phyloP scores from a whole-genome alignment of 2,888 invertebrate genomes.

The Caenorhabditis sp. region DNA sequence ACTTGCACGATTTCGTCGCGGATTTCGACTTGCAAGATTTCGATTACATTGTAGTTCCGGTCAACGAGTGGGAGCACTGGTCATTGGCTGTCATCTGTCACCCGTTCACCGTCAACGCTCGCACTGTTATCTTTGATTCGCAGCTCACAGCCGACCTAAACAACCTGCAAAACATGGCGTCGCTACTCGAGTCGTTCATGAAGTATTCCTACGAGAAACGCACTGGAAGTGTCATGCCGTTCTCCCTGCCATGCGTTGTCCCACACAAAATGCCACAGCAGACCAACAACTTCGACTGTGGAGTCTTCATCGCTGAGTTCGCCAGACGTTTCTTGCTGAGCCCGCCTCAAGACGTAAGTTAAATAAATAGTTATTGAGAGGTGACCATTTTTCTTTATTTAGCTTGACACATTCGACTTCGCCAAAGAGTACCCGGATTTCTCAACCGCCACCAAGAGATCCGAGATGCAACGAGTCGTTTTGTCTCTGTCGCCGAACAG shows the following conservation, averaged over 20 bases:
- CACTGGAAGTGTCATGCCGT: conserved; percentile 48
- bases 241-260: conserved; percentile 44
- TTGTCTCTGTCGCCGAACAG: conserved; percentile 72
- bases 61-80: conserved; percentile 81
- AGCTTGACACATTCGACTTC: conserved; percentile 76
- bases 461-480: conserved; percentile 75
- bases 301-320: conserved; percentile 77
- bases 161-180: conserved; percentile 69
- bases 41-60: conserved; percentile 78
- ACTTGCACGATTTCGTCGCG: conserved; percentile 74
- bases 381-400: conserved; percentile 23
- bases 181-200: conserved; percentile 72
- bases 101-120: conserved; percentile 70
- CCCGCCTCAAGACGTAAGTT: conserved; percentile 75
- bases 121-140: conserved; percentile 76
- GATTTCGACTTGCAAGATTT: conserved; percentile 79
- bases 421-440: conserved; percentile 73
- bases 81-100: conserved; percentile 74
- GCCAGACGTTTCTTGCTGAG: conserved; percentile 74
- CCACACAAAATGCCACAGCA: conserved; percentile 72
- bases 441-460: conserved; percentile 65
- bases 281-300: conserved; percentile 75
- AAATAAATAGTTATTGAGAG: not conserved
- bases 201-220: conserved; percentile 67
- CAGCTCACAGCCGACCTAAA: conserved; percentile 71